Base-by-base conservation (phyloP, 2,113 vertebrate genomes). In the Saccopteryx leptura region DNA sequence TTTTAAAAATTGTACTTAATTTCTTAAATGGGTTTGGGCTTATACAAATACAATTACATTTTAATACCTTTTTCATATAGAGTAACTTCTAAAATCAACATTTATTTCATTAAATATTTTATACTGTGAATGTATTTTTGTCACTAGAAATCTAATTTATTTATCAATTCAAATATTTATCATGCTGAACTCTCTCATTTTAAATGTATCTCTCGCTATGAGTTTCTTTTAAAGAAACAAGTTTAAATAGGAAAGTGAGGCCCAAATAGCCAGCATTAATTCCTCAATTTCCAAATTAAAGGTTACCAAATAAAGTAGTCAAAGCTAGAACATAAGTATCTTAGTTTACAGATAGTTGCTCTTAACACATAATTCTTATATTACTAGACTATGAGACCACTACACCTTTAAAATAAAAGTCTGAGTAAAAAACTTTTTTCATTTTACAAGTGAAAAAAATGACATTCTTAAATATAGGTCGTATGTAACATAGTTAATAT, bases 61-160 rank as follows among this genome's bases (percentile, higher is more conserved):
- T 87, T 78, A 23, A 72, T 90, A 33, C 7, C 56, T 65, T 81
- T 88, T 60, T 14, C 17, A 71, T 60, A 76, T 83, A 48, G 11
- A 1, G 14, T 80, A 86, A 58, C 26, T 75, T 83, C n/a, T 86
- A 76, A 76, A 79, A 72, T 54, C 24, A 93, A 78, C 1, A 46
- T 48, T 75, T 69, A 75, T 92, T 87, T 93, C 17, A 87, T 79
- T 90, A 69, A 71, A 33, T 65, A 82, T 76, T 71, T 88, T 82
- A 63, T 76, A 33, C 63, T 79, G 6, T 15, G 91, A 61, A 46
- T 91, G 26, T 84, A 71, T 66, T 93, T 93, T 48, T 76, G n/a
- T 79, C 26, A 78, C 28, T 91, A 66, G 50, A 81, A 89, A 71
- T 11, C 10, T 65, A 19, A 58, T 80, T 84, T 87, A 74, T 72